Percentiles rank a stretch among this genome's conserved stretches.
phyloP scores from a whole-genome alignment of 2,888 invertebrate genomes.

The Himalopsyche tibetana region DNA sequence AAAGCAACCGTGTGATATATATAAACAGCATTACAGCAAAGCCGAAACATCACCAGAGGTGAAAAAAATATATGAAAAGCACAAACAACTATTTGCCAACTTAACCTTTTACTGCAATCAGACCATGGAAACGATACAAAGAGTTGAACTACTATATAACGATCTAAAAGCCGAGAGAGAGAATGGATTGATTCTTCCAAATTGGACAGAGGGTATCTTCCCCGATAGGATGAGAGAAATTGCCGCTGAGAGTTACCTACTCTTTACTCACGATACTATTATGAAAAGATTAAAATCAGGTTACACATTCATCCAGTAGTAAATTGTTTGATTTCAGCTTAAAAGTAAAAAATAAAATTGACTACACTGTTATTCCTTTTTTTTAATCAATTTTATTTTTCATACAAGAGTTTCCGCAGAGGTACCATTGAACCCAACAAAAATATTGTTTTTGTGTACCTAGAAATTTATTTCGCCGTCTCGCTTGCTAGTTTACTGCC shows the following conservation, averaged over 20 bases:
- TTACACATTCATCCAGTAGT: conserved; percentile 67
- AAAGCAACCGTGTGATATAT: conserved; percentile 72
- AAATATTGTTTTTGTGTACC: too few species aligned
- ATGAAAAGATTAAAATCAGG: conserved; percentile 86
- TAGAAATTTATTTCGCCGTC: too few species aligned
- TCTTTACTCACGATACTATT: conserved; percentile 83
- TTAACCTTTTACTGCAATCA: conserved; percentile 77
- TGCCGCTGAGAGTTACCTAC: conserved; percentile 82
- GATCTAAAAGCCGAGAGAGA: conserved; percentile 81
- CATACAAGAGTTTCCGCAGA: too few species aligned
- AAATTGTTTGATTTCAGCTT: too few species aligned
- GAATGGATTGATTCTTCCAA: conserved; percentile 82
- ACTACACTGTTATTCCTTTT: too few species aligned
- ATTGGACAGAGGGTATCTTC: conserved; percentile 84
- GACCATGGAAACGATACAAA: conserved; percentile 77
- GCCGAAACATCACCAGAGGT: conserved; percentile 75
- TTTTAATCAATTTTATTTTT: too few species aligned
- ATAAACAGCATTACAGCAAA: conserved; percentile 73
- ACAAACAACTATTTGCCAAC: conserved; percentile 80
- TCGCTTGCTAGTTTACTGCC: too few species aligned
- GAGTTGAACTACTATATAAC: conserved; percentile 84
- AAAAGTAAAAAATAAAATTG: too few species aligned
- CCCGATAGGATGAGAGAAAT: conserved; percentile 82
- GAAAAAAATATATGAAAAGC: conserved; percentile 75
- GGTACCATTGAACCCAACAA: too few species aligned